A percentile compares a stretch with the other conserved stretches of the same genome.
These are phyloP conservation scores for Orchesella flavescens DNA, from an alignment of 2,888 invertebrate genomes.

Conservation along the genomic window DNA sequence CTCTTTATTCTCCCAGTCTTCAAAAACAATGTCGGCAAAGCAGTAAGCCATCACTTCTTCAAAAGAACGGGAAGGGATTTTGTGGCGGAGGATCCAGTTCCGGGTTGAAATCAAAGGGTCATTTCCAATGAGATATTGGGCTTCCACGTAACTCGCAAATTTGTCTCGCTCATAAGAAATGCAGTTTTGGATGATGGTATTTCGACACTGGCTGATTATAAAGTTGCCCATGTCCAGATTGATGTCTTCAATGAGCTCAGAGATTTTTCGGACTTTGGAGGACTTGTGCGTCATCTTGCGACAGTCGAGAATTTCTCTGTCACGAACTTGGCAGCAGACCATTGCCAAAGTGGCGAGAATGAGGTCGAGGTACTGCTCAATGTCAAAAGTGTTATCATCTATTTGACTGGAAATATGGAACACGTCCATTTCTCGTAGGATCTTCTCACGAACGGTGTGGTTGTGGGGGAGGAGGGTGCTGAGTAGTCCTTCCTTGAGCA, in stretches of 20 bases:
- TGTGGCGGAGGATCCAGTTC: slow-evolving; percentile 85
- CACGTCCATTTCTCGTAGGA: slow-evolving; percentile 89
- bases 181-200: slow-evolving; percentile 91
- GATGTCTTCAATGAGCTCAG: slow-evolving; percentile 89
- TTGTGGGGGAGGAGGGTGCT: slow-evolving; percentile 87
- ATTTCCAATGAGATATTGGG: slow-evolving; percentile 71
- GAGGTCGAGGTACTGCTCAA: slow-evolving; percentile 85
- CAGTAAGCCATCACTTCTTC: slow-evolving; percentile 85
- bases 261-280: slow-evolving; percentile 81
- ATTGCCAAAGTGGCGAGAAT: slow-evolving; percentile 91
- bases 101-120: slow-evolving; percentile 89
- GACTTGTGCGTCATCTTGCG: slow-evolving; percentile 84
- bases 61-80: slow-evolving; percentile 78
- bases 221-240: slow-evolving; percentile 97
- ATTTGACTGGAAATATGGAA: slow-evolving; percentile 92
- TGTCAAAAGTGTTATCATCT: slow-evolving; percentile 85
- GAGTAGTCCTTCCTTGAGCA: slow-evolving; percentile 73
- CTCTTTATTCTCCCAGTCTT: slow-evolving; percentile 81
- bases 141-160: slow-evolving; percentile 87
- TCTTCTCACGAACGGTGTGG: slow-evolving; percentile 86
- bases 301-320: slow-evolving; percentile 88
- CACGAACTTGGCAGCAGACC: slow-evolving; percentile 93
- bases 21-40: slow-evolving; percentile 85
- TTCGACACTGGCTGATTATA: slow-evolving; percentile 89
- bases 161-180: slow-evolving; percentile 91